Conservation (phyloP, 2,113 vertebrate genomes). For the Proterorhinus semilunaris region DNA sequence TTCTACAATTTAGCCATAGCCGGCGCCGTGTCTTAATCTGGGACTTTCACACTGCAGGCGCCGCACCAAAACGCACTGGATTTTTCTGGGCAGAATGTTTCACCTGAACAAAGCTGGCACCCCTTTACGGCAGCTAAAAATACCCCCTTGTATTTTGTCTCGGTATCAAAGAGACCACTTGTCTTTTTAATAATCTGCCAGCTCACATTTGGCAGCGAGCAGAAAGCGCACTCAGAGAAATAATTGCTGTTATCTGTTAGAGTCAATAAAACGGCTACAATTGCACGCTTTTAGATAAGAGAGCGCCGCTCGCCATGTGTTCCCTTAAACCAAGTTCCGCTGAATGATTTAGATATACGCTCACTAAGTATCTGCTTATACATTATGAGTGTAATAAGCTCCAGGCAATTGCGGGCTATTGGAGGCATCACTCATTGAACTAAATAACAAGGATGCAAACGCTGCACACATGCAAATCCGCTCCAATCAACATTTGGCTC, state of each 20-base stretch:
- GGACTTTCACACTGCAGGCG: conserved; percentile 37
- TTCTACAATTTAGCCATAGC: conserved; percentile 44
- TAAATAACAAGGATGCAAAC: conserved; percentile 57
- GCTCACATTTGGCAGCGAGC: conserved; percentile 72
- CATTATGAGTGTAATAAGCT: conserved; percentile 67
- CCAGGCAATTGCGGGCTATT: conserved; percentile 60
- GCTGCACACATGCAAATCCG: conserved; percentile 46
- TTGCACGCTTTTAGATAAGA: conserved; percentile 66
- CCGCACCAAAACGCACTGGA: conserved; percentile 36
- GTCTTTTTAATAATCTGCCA: conserved; percentile 79
- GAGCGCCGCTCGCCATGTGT: conserved; percentile 57
- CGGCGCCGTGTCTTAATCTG: conserved; percentile 44
- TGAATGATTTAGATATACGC: conserved; percentile 72
- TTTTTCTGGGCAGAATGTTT: conserved; percentile 46
- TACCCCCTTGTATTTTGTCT: conserved; percentile 75
- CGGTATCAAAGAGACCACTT: conserved; percentile 75
- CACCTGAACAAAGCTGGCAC: conserved; percentile 77
- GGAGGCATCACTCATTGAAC: conserved; percentile 53
- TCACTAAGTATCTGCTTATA: conserved; percentile 69
- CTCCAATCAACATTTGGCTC: conserved; percentile 34
- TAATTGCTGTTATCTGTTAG: conserved; percentile 78
- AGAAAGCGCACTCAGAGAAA: conserved; percentile 71
- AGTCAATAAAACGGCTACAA: conserved; percentile 73
- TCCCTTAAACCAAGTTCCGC: conserved; percentile 59
- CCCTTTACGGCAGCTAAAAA: conserved; percentile 70